Evolutionary conservation across 2,113 vertebrate species (phyloP).

Genomic region (Otis tarda): DNA sequence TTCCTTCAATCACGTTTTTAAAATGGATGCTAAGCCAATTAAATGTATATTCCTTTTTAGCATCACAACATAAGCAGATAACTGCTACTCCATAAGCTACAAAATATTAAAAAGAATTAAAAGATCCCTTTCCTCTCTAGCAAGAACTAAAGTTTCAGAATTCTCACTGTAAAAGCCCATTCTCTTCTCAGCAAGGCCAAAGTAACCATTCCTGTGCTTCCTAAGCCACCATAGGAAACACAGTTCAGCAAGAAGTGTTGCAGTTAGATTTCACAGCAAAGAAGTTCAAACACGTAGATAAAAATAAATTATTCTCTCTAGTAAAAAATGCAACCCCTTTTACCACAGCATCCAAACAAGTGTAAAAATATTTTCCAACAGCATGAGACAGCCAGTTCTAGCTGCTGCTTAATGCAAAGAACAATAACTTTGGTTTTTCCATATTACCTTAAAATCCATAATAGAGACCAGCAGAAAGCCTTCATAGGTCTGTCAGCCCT

Average conservation of each 20-base stretch:
- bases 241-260: not conserved
- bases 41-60: not conserved
- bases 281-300: not conserved
- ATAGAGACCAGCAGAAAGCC: not conserved
- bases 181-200: not conserved
- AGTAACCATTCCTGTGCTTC: not conserved
- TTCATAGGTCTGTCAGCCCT: not conserved
- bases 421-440: not conserved
- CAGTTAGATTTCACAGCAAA: not conserved
- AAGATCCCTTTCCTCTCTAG: not conserved
- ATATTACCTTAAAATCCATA: not conserved
- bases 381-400: not conserved
- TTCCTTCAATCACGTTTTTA: not conserved
- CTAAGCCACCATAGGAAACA: not conserved
- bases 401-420: not conserved
- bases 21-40: not conserved
- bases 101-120: not conserved
- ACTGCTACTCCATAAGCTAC: not conserved
- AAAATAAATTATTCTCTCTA: not conserved
- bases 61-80: not conserved
- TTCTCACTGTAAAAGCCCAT: not conserved
- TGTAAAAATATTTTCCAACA: not conserved
- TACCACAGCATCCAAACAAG: not conserved
- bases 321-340: not conserved
- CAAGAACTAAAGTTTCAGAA: not conserved